phyloP scores from a whole-genome alignment of 2,888 invertebrate species.

The Pollenia amentaria region DNA sequence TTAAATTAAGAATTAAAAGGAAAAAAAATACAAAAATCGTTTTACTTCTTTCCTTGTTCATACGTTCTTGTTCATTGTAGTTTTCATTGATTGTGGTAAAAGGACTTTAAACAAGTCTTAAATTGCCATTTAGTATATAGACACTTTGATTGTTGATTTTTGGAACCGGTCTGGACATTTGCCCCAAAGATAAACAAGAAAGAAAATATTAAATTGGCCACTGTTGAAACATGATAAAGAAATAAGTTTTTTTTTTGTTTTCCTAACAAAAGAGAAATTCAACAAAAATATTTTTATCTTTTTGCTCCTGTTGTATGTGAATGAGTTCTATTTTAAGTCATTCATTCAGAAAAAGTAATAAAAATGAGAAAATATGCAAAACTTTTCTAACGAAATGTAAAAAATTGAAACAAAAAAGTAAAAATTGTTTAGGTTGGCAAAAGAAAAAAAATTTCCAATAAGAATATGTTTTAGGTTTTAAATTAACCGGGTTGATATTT shows the following conservation, averaged over 20 bases:
- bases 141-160: constrained; percentile 71
- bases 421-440: constrained; percentile 13
- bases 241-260: constrained; percentile 29
- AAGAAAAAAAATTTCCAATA: constrained; percentile 32
- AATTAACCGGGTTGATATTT: constrained; percentile 21
- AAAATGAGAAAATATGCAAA: constrained; percentile 60
- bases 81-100: constrained; percentile 69
- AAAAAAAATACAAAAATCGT: not conserved
- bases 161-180: constrained; percentile 45
- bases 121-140: constrained; percentile 70
- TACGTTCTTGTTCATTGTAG: constrained; percentile 28
- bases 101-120: constrained; percentile 72
- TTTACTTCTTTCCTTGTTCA: not conserved
- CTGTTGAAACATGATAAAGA: constrained; percentile 48
- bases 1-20: not conserved
- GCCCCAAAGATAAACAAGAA: constrained; percentile 54
- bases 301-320: not conserved
- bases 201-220: constrained; percentile 62
- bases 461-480: constrained; percentile 6
- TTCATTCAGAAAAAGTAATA: constrained; percentile 51
- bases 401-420: not conserved
- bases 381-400: constrained; percentile 34
- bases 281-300: not conserved
- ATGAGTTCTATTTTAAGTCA: constrained; percentile 45
- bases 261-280: constrained; percentile 23